Evolutionary conservation across 1,140 invertebrate genomes (phyloP).

Genomic region (Berghia stephanieae): DNA sequence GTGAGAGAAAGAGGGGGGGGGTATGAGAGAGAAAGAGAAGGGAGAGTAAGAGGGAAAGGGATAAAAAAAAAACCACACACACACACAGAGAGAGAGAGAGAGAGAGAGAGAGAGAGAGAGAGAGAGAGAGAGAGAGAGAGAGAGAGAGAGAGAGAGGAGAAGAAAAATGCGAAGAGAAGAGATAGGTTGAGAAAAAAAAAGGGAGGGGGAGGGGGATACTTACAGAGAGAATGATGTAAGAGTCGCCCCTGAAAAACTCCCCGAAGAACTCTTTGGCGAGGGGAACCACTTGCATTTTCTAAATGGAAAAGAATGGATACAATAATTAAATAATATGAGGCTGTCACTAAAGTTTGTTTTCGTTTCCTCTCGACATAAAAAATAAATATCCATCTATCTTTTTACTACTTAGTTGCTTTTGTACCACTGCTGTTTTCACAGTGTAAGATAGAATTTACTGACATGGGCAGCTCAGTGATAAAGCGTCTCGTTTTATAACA

Average conservation of each 20-base stretch:
- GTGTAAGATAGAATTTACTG: too few species aligned
- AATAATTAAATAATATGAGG: too few species aligned
- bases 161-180: not conserved
- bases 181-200: not conserved
- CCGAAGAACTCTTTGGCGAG: conserved; percentile 82
- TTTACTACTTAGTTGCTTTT: too few species aligned
- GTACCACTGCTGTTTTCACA: too few species aligned
- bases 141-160: not conserved
- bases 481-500: too few species aligned
- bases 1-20: not conserved
- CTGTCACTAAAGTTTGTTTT: too few species aligned
- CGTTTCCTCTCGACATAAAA: too few species aligned
- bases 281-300: conserved; percentile 82
- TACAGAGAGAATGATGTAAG: conserved; percentile 86
- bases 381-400: too few species aligned
- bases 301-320: conserved; percentile 45
- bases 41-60: not conserved
- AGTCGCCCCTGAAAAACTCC: conserved; percentile 84
- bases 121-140: not conserved
- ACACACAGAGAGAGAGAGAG: not conserved
- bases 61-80: not conserved
- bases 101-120: not conserved
- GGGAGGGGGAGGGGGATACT: conserved; percentile 53
- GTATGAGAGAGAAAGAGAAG: too few species aligned
- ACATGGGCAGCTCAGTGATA: too few species aligned